Percentiles rank a stretch among this genome's conserved stretches.
Evolutionary conservation across 2,797 vertebrate species (phyloP).

Genomic region (Myotis findleyi): DNA sequence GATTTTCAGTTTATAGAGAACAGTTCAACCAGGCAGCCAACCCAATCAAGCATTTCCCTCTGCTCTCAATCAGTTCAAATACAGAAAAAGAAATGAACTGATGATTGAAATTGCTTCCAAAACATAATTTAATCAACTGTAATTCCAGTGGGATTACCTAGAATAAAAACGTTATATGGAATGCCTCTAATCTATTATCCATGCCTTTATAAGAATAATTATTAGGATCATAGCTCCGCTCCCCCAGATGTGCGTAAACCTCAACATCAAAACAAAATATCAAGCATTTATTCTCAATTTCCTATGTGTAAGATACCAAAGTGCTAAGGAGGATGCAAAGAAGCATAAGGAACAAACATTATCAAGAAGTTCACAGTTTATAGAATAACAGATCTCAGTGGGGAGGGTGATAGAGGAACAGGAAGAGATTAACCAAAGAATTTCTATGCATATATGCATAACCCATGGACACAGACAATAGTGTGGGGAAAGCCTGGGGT

Average conservation of each 20-base stretch:
- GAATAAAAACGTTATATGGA: constrained; percentile 2
- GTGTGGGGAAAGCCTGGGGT: neutral
- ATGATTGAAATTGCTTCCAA: neutral
- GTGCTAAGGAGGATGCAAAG: neutral
- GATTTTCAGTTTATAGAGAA: neutral
- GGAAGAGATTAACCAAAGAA: neutral
- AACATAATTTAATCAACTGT: constrained; percentile 1
- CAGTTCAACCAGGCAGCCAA: neutral
- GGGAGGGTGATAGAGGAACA: neutral
- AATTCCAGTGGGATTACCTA: constrained; percentile 15
- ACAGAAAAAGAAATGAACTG: constrained; percentile 10
- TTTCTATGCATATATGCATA: neutral
- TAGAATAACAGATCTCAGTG: neutral
- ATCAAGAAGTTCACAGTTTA: neutral
- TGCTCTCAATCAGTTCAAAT: neutral
- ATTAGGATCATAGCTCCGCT: neutral
- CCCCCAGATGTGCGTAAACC: neutral
- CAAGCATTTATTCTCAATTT: constrained; percentile 22
- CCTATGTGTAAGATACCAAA: neutral
- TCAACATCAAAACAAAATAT: constrained; percentile 33
- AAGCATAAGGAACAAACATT: neutral
- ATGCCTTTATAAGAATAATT: constrained; percentile 32
- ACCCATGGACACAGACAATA: neutral
- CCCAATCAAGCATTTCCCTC: neutral
- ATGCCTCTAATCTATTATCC: neutral